Evolutionary conservation across 1,140 invertebrate species (phyloP).

Genomic region (Sinella curviseta): DNA sequence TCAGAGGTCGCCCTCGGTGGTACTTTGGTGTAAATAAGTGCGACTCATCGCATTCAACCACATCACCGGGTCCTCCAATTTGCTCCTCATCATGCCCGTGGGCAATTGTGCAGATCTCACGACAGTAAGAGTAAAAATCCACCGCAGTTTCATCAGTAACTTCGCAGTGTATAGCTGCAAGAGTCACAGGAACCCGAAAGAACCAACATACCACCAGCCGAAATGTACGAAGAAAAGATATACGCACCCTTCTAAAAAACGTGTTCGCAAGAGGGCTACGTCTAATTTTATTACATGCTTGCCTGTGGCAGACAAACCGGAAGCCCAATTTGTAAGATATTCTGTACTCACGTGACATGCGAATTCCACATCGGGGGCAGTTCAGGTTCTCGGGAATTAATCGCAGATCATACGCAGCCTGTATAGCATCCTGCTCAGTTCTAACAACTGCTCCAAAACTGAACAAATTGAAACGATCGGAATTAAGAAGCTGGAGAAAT

Average conservation of each 20-base stretch:
- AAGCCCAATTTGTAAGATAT: background rate
- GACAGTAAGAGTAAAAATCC: slow-evolving; percentile 5
- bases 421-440: background rate
- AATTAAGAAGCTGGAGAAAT: background rate
- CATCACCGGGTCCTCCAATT: slow-evolving; percentile 31
- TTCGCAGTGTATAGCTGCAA: background rate
- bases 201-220: background rate
- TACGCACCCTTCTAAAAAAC: background rate
- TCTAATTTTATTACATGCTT: background rate
- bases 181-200: background rate
- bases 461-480: background rate
- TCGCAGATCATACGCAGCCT: background rate
- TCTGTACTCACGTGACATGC: background rate
- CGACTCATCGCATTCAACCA: slow-evolving; percentile 31
- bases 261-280: background rate
- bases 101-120: background rate
- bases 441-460: background rate
- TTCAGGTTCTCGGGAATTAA: background rate
- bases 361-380: background rate
- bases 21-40: slow-evolving; percentile 33
- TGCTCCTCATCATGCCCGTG: no score
- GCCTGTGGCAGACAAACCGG: background rate
- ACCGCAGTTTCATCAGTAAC: background rate
- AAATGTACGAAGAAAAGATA: background rate
- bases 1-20: background rate